phyloP scores from a whole-genome alignment of 2,888 invertebrate species.

The Caenorhabditis sinica region DNA sequence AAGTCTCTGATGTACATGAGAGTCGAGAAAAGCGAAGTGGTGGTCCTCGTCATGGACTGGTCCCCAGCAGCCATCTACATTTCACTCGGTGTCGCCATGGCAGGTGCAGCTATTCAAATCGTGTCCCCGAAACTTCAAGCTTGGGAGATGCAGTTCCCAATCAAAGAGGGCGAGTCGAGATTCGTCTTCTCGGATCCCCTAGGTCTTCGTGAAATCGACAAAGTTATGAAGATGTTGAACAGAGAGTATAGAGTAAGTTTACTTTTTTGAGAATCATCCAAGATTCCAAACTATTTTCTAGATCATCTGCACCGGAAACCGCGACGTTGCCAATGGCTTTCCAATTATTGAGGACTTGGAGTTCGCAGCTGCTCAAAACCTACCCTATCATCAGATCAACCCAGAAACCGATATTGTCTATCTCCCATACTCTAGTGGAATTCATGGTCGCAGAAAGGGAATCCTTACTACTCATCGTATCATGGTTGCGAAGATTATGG shows the following conservation, averaged over 20 bases:
- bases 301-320: conserved; percentile 61
- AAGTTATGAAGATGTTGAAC: conserved; percentile 54
- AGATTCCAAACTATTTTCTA: too few species aligned
- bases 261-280: neutral
- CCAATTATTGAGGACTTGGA: conserved; percentile 58
- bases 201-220: conserved; percentile 57
- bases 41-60: conserved; percentile 63
- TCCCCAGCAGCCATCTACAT: conserved; percentile 61
- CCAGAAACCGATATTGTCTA: conserved; percentile 68
- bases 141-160: conserved; percentile 66
- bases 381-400: conserved; percentile 57
- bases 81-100: conserved; percentile 59
- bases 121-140: conserved; percentile 60
- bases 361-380: conserved; percentile 46
- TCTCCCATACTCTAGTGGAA: conserved; percentile 68
- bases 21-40: conserved; percentile 64
- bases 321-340: conserved; percentile 48
- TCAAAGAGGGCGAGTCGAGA: conserved; percentile 52
- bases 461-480: conserved; percentile 60
- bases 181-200: conserved; percentile 67
- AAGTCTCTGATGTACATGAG: conserved; percentile 49
- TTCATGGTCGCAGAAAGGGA: conserved; percentile 68
- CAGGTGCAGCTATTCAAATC: conserved; percentile 61
- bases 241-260: conserved; percentile 60
- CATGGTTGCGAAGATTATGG: conserved; percentile 63